Evolutionary conservation across 1,140 invertebrate genomes (phyloP).

Genomic region (Lepidurus arcticus): DNA sequence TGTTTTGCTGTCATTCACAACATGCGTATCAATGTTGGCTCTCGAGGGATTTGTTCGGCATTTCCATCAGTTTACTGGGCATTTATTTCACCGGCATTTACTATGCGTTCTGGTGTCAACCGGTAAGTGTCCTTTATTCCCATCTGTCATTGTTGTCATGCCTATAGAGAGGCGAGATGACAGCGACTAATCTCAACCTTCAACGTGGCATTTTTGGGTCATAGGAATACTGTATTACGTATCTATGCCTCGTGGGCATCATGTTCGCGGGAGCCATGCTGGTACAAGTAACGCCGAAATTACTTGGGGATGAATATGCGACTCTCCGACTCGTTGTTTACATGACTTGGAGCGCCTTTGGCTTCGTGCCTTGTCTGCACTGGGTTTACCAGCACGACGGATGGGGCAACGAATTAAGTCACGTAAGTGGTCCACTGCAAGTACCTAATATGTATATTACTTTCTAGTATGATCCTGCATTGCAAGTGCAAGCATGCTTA

Average conservation of each 20-base stretch:
- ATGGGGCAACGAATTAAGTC: slow-evolving; percentile 50
- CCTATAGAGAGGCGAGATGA: not conserved
- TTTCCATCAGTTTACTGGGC: slow-evolving; percentile 81
- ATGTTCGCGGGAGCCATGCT: slow-evolving; percentile 73
- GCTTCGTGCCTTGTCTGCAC: slow-evolving; percentile 81
- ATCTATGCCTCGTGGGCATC: slow-evolving; percentile 68
- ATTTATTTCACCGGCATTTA: slow-evolving; percentile 94
- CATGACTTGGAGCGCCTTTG: slow-evolving; percentile 78
- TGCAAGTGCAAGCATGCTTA: no score
- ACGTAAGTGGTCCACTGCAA: not conserved
- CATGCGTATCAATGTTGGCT: slow-evolving; percentile 79
- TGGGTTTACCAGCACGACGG: slow-evolving; percentile 87
- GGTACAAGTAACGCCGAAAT: slow-evolving; percentile 60
- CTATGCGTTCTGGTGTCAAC: slow-evolving; percentile 93
- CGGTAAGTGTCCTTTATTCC: slow-evolving; percentile 53
- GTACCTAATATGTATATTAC: no score
- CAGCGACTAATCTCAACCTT: slow-evolving; percentile 7
- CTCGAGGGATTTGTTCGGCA: slow-evolving; percentile 86
- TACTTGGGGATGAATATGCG: slow-evolving; percentile 44
- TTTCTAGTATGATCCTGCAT: no score
- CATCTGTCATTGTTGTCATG: not conserved
- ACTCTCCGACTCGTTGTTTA: slow-evolving; percentile 57
- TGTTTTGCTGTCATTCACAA: slow-evolving; percentile 86
- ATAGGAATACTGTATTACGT: slow-evolving; percentile 74
- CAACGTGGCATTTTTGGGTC: slow-evolving; percentile 42